Evolutionary conservation across 2,797 vertebrate species (phyloP), one percentile per base, ranked within the genome.

Genomic region (Micrastur ruficollis): DNA sequence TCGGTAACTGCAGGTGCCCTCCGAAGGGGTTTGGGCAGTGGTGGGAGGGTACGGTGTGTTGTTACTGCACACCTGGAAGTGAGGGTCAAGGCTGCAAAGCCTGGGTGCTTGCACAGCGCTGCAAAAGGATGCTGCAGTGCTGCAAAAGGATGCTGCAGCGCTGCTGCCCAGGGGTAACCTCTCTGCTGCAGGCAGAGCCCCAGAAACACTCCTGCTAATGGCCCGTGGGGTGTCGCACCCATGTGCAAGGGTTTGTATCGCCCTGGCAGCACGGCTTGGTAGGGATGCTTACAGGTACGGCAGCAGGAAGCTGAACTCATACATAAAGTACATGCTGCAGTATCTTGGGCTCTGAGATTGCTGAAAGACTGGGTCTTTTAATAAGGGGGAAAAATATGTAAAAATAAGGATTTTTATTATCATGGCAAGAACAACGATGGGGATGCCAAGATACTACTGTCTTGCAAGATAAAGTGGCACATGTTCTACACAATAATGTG

Each of bases 381-480:
- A 42, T 31, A 81, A 52, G 53, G 68, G 61, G n/a, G 6, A 8
- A 55, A 91, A 79, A 68, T 18, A 12, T 6, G 93, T 67, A 74
- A 53, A 92, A 97, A 38, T 53, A 68, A 86, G 63, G 62, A 42
- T 1, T 63, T 91, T 70, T 66, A 42, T 86, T 74, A 23, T 61
- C 27, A 4, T 47, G 96, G 95, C 90, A 95, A 89, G 83, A 90
- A 74, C 65, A 75, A 31, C 1, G 78, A 83, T 61, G 85, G 81
- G 88, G 93, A 86, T 91, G 91, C 86, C 86, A 88, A 86, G 88
- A 93, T 61, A 66, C 31, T 56, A 73, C 93, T 89, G 85, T 93
- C 87, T 87, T 34, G 75, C 21, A 52, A 93, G 93, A 53, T 81
- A 96, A 97, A 98, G 96, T 96, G 97, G 93, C 87, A 96, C 96